Conservation (phyloP, 1,140 invertebrate species). For the Lepeophtheirus salmonis region DNA sequence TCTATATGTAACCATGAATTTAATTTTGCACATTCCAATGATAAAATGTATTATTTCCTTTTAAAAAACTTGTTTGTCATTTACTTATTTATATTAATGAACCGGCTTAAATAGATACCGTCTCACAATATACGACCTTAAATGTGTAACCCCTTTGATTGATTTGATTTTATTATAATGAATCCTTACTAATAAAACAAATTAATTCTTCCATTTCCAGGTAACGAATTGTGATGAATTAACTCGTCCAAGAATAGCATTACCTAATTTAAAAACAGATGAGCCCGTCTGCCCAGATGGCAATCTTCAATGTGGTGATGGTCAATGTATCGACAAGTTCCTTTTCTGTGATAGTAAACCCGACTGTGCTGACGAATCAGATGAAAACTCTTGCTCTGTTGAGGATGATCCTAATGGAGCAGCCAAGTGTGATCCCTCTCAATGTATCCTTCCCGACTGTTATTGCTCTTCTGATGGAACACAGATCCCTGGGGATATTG, state of each 20-base stretch:
- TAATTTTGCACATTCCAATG: too few relatives aligned
- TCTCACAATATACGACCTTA: too few relatives aligned
- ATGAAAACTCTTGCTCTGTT: conserved; percentile 57
- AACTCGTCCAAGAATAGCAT: conserved; percentile 61
- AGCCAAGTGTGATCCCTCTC: conserved; percentile 63
- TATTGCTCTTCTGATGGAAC: conserved; percentile 81
- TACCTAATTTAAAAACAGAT: conserved; percentile 69
- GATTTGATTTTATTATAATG: too few relatives aligned
- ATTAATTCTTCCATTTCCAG: not conserved
- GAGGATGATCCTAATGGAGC: conserved; percentile 68
- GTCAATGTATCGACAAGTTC: conserved; percentile 69
- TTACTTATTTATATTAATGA: too few relatives aligned
- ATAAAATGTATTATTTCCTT: too few relatives aligned
- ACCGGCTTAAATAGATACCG: too few relatives aligned
- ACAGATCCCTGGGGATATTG: conserved; percentile 40
- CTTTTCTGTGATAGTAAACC: conserved; percentile 43
- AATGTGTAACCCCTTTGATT: too few relatives aligned
- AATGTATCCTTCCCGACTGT: conserved; percentile 69
- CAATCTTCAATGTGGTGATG: conserved; percentile 65
- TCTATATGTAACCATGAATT: too few relatives aligned
- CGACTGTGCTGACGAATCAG: conserved; percentile 78
- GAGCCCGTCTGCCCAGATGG: conserved; percentile 68
- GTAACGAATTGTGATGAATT: conserved; percentile 22
- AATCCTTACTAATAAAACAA: too few relatives aligned
- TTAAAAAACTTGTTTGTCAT: too few relatives aligned